These are phyloP conservation scores for Pardosa pseudoannulata DNA, from an alignment of 2,888 invertebrate species.

Conservation along the genomic window DNA sequence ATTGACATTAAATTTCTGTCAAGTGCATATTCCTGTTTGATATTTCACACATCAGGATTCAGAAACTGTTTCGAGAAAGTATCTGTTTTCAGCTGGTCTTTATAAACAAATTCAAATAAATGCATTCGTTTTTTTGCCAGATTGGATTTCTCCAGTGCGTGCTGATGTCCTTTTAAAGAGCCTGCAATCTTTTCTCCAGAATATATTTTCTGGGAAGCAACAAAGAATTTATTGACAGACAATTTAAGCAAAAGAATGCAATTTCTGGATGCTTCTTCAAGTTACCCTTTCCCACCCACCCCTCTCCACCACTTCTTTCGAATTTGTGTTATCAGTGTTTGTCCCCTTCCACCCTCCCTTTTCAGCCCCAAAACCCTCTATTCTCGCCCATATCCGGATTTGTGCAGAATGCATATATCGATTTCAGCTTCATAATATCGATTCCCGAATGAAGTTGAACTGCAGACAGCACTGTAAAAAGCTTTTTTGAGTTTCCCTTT, in stretches of 20 bases:
- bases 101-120: slow-evolving; percentile 53
- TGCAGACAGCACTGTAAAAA: neutral
- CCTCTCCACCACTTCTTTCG: slow-evolving; percentile 5
- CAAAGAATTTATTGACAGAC: slow-evolving; percentile 56
- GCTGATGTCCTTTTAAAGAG: slow-evolving; percentile 46
- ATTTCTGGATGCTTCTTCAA: slow-evolving; percentile 38
- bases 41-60: too few species aligned
- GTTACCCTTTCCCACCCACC: slow-evolving; percentile 2
- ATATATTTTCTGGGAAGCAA: slow-evolving; percentile 26
- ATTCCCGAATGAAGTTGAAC: slow-evolving; percentile 51
- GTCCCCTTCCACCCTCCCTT: neutral
- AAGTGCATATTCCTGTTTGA: neutral
- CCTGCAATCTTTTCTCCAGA: slow-evolving; percentile 13
- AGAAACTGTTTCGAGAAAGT: too few species aligned
- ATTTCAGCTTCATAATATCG: slow-evolving; percentile 57
- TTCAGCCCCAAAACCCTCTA: neutral
- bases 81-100: neutral
- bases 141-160: neutral
- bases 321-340: slow-evolving; percentile 58
- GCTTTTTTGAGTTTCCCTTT: slow-evolving; percentile 16
- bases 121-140: slow-evolving; percentile 18
- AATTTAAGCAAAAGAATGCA: slow-evolving; percentile 58
- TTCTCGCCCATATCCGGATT: slow-evolving; percentile 31
- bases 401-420: slow-evolving; percentile 60
- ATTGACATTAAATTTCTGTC: too few species aligned